phyloP scores from a whole-genome alignment of 2,113 vertebrate species.

The Tamias sibiricus region DNA sequence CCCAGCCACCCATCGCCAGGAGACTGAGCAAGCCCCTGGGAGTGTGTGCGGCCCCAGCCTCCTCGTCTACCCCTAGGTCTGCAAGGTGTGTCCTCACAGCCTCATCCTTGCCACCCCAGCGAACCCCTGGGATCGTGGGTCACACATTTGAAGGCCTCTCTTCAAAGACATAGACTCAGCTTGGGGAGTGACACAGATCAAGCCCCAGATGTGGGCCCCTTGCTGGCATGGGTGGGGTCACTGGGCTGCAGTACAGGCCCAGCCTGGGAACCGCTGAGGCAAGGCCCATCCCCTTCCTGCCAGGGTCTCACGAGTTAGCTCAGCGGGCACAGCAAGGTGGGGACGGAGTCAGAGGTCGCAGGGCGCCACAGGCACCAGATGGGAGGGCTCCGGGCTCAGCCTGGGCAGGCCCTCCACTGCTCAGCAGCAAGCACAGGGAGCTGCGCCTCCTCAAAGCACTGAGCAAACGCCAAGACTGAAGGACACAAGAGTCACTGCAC shows the following conservation, averaged over 20 bases:
- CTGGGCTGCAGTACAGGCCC: background rate
- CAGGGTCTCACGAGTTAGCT: background rate
- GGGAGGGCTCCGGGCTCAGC: background rate
- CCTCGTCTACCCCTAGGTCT: background rate
- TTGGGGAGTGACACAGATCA: background rate
- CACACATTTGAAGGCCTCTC: background rate
- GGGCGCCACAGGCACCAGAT: background rate
- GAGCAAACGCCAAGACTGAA: background rate
- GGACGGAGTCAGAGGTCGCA: background rate
- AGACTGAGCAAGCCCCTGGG: too few species aligned
- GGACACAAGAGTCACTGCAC: background rate
- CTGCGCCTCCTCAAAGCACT: background rate
- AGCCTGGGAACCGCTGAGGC: background rate
- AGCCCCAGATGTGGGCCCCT: background rate
- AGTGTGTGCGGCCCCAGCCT: accelerated
- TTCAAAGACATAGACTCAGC: background rate
- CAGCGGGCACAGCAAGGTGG: background rate
- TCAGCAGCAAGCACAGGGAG: background rate
- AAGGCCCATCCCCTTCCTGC: background rate
- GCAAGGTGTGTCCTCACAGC: background rate
- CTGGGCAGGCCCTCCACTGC: too few species aligned
- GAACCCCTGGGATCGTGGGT: background rate
- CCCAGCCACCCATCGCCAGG: too few species aligned
- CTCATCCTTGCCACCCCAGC: background rate
- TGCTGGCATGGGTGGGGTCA: background rate